Base-by-base conservation (phyloP, 2,113 vertebrate genomes). In the Platysteira castanea region DNA sequence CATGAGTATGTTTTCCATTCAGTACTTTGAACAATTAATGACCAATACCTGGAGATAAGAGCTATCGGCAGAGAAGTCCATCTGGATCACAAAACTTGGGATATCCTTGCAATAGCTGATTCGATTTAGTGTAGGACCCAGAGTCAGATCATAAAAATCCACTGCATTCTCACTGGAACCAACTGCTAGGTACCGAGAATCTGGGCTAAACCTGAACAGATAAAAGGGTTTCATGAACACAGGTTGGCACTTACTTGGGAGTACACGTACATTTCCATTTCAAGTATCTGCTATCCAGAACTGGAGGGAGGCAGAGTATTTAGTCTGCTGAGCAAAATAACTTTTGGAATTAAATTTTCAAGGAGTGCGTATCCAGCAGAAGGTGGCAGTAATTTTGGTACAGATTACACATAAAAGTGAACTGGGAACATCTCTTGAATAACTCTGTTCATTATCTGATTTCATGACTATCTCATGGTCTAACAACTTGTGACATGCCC, bases 11-110 rank as follows among this genome's bases (percentile, higher is more conserved):
- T 31, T 83, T 90, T 56, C 47, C 26, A 61, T 42, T 87, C 33
- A 70, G 15, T 21, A 46, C 44, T 23, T 61, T 44, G 22, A 88
- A 64, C 15, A 67, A 84, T 24, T 44, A 84, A 75, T 9, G 16
- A 84, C 41, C 49, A n/a, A 71, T 97, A 99, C 99, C 99, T 99
- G 99, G 91, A 99, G 97, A 73, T 98, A 98, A 44, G 90, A 93
- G 97, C 99, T 98, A 54, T 99, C 99, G 7, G 99, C 99, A 74
- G 99, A 99, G 93, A 99, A 99, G 97, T 99, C 99, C 98, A 99
- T 99, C 91, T 99, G 99, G 95, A 99, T 98, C 83, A 99, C 99
- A 50, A 99, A 99, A 97, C 99, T 99, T 74, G 99, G 98, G 79
- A 99, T 99, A 96, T 99, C 99, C 97, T 98, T 98, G 98, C 99